Conservation (phyloP, 1,140 invertebrate species). For the Drosophila nigromelanica region DNA sequence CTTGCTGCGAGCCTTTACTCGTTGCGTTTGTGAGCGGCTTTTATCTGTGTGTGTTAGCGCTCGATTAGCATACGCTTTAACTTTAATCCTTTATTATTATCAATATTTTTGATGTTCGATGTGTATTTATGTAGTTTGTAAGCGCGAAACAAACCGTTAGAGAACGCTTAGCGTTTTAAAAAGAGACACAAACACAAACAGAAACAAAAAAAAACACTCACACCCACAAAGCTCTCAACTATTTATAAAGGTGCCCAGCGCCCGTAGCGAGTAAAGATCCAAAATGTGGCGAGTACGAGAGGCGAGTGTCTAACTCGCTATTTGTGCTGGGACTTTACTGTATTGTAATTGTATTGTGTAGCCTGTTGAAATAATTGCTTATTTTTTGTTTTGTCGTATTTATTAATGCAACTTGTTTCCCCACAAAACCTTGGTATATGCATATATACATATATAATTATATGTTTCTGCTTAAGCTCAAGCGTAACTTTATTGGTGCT, state of each 20-base stretch:
- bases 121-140: slow-evolving; percentile 81
- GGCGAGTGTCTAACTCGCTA: neutral
- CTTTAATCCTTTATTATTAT: slow-evolving; percentile 46
- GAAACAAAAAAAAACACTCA: slow-evolving; percentile 17
- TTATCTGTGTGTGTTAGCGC: slow-evolving; percentile 13
- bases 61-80: slow-evolving; percentile 15
- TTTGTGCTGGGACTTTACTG: slow-evolving; percentile 16
- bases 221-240: slow-evolving; percentile 32
- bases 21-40: slow-evolving; percentile 7
- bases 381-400: slow-evolving; percentile 43
- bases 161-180: slow-evolving; percentile 81
- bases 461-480: slow-evolving; percentile 59
- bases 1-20: neutral
- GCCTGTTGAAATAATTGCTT: slow-evolving; percentile 50
- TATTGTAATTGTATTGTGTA: slow-evolving; percentile 60
- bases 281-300: neutral
- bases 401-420: slow-evolving; percentile 59
- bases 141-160: slow-evolving; percentile 68
- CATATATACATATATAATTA: slow-evolving; percentile 5
- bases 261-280: neutral
- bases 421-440: slow-evolving; percentile 2
- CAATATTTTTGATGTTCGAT: slow-evolving; percentile 78
- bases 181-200: slow-evolving; percentile 43
- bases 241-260: slow-evolving; percentile 19
- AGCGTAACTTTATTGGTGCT: slow-evolving; percentile 77